These are phyloP conservation scores for Leptarthrus brevirostris DNA, from an alignment of 2,888 invertebrate species.

Conservation along the genomic window DNA sequence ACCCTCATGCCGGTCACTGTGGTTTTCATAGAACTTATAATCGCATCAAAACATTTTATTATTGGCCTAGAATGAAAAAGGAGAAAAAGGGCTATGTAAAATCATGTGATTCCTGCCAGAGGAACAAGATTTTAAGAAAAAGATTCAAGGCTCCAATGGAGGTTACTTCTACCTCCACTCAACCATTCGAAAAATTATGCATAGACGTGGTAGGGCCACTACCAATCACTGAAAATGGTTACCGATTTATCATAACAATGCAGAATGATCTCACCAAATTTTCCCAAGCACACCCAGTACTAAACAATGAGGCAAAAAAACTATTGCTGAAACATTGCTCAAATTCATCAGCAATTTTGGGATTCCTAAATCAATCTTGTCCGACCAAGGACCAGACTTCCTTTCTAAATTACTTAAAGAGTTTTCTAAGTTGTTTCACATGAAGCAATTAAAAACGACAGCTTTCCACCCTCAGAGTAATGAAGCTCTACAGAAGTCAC, in stretches of 20 bases:
- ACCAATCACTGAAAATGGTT: slow-evolving; percentile 45
- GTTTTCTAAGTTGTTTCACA: slow-evolving; percentile 58
- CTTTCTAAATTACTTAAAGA: slow-evolving; percentile 57
- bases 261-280: slow-evolving; percentile 62
- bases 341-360: slow-evolving; percentile 15
- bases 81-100: slow-evolving; percentile 60
- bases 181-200: slow-evolving; percentile 44
- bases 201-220: slow-evolving; percentile 41
- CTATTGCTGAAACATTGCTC: slow-evolving; percentile 56
- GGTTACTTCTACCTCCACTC: slow-evolving; percentile 53
- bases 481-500: slow-evolving; percentile 58
- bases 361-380: slow-evolving; percentile 34
- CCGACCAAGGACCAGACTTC: slow-evolving; percentile 53
- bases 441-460: slow-evolving; percentile 58
- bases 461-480: slow-evolving; percentile 57
- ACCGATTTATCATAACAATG: slow-evolving; percentile 59
- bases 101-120: slow-evolving; percentile 59
- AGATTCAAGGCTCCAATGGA: no score
- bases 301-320: slow-evolving; percentile 59
- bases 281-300: slow-evolving; percentile 58
- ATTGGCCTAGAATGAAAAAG: no score
- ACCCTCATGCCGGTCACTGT: slow-evolving; percentile 30
- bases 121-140: slow-evolving; percentile 57
- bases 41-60: slow-evolving; percentile 56
- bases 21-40: slow-evolving; percentile 28